A percentile compares a stretch with the other conserved stretches of the same genome.
Evolutionary conservation across 1,140 invertebrate species (phyloP).

Genomic region (Cherax destructor): DNA sequence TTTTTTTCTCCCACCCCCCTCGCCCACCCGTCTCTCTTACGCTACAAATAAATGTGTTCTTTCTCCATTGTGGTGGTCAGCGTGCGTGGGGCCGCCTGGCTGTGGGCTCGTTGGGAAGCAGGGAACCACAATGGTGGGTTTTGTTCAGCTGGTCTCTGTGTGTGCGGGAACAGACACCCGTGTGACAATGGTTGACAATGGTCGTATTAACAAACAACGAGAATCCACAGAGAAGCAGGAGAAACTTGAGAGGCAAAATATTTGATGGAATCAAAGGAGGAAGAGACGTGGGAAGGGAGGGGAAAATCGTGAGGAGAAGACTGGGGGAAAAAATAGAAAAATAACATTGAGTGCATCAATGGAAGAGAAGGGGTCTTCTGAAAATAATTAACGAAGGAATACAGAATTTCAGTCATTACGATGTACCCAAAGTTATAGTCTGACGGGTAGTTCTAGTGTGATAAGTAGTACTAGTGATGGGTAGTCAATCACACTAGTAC

Average conservation of each 20-base stretch:
- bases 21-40: not conserved
- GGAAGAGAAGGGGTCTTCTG: too few relatives aligned
- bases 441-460: too few relatives aligned
- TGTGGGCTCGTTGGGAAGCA: not conserved
- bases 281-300: not conserved
- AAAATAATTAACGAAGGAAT: too few relatives aligned
- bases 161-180: constrained; percentile 1
- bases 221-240: not conserved
- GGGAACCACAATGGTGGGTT: not conserved
- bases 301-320: not conserved
- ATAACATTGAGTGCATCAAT: too few relatives aligned
- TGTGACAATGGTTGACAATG: not conserved
- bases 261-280: not conserved
- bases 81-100: not conserved
- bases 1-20: not conserved
- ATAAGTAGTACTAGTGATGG: too few relatives aligned
- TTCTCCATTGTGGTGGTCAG: not conserved
- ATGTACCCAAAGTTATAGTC: too few relatives aligned
- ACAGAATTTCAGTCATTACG: too few relatives aligned
- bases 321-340: not conserved
- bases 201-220: not conserved
- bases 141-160: not conserved
- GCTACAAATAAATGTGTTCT: constrained; percentile 3
- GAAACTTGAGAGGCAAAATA: not conserved
- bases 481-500: too few relatives aligned